Evolutionary conservation across 2,888 invertebrate species (phyloP), one percentile per base, ranked within the genome.

Genomic region (Thereva unica): DNA sequence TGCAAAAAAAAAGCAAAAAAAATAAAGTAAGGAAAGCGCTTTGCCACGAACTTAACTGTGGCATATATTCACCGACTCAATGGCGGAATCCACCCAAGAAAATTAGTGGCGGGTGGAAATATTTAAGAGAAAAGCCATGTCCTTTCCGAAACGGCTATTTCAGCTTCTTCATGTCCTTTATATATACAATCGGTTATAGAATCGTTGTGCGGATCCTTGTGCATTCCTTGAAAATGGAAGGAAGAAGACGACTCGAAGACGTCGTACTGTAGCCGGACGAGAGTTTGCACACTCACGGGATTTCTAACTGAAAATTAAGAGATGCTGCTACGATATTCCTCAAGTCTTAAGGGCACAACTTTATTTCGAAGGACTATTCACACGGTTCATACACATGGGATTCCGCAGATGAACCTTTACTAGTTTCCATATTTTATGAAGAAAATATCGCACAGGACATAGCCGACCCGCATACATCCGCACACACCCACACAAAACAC

Each of bases 301-400:
- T 61, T 61, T 61, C 61, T 61, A 61, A 61, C 61, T 61, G 61
- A 61, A 61, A 61, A 61, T 61, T 50, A 61, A 61, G 61, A 61
- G 61, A 23, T 23, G 23, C 50, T 49, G 40, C 49, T 61, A 41
- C 40, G 61, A 61, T 61, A 61, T 61, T 23, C 50, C 50, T 50
- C 49, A 50, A 61, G 50, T 50, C 40, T 61, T 61, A 61, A 61
- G 61, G 61, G 50, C 23, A 23, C 23, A 23, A 23, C 23, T 23
- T 23, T 23, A 23, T 23, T 23, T 23, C 23, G 23, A 50, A 49
- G 41, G 34, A 61, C 61, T 41, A 61, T 61, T 61, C 50, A 61
- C 61, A 61, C 61, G 61, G 50, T 61, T 61, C 61, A 61, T 50
- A 49, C 61, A 50, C 50, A 6, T 50, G 61, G 61, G 61, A 61